Percentiles rank a stretch among this genome's conserved stretches.
phyloP scores from a whole-genome alignment of 1,140 invertebrate species.

The Ceratosolen fusciceps region DNA sequence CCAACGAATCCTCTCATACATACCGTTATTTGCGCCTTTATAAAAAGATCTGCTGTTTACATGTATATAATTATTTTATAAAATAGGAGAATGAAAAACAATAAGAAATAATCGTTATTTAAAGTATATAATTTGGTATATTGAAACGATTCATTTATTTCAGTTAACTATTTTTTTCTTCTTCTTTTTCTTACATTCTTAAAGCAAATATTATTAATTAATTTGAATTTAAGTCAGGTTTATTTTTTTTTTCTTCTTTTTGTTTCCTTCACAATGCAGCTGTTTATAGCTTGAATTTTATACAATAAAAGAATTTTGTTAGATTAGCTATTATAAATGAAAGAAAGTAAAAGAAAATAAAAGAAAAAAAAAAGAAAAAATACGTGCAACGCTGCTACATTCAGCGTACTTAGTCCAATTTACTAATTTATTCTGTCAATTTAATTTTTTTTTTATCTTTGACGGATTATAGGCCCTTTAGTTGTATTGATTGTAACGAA shows the following conservation, averaged over 20 bases:
- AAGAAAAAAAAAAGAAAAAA: too few species aligned
- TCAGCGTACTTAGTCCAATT: conserved; percentile 55
- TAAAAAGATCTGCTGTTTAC: conserved; percentile 31
- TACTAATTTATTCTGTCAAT: conserved; percentile 20
- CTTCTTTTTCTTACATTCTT: background rate
- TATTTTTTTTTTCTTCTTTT: background rate
- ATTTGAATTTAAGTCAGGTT: conserved; percentile 20
- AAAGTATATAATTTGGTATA: background rate
- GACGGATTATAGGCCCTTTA: conserved; percentile 19
- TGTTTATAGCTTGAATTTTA: conserved; percentile 4
- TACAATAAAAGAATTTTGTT: conserved; percentile 52
- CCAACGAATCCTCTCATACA: conserved; percentile 40
- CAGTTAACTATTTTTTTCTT: background rate
- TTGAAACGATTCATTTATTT: conserved; percentile 14
- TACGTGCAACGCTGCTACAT: conserved; percentile 51
- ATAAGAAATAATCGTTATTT: conserved; percentile 27
- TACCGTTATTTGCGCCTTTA: conserved; percentile 32
- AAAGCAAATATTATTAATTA: conserved; percentile 1
- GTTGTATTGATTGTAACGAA: conserved; percentile 24
- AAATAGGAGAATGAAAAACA: conserved; percentile 28
- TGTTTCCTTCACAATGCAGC: conserved; percentile 14
- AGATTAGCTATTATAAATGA: conserved; percentile 47
- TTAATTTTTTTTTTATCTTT: conserved; percentile 33
- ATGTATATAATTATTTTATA: conserved; percentile 31
- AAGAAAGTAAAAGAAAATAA: too few species aligned